A percentile compares a stretch with the other conserved stretches of the same genome.
These are phyloP conservation scores for Batillaria attramentaria DNA, from an alignment of 1,140 invertebrate species.

Conservation along the genomic window DNA sequence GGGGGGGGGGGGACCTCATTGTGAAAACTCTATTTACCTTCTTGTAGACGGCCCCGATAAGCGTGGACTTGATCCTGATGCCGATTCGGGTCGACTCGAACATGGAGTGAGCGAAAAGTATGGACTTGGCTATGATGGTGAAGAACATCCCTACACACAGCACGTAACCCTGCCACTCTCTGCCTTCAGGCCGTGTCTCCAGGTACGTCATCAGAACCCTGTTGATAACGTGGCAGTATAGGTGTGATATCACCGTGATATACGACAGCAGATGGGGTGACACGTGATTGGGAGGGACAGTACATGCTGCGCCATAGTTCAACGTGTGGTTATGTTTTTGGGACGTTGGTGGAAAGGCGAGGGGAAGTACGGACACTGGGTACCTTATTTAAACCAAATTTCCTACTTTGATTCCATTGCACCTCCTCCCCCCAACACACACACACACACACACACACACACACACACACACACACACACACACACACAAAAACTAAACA, in stretches of 20 bases:
- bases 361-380: not conserved
- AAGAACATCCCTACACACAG: constrained; percentile 18
- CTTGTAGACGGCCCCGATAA: constrained; percentile 39
- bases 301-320: not conserved
- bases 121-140: constrained; percentile 14
- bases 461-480: not conserved
- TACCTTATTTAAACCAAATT: not conserved
- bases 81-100: constrained; percentile 16
- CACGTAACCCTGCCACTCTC: constrained; percentile 28
- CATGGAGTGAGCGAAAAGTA: constrained; percentile 31
- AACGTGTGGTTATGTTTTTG: not conserved
- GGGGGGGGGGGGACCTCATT: not conserved
- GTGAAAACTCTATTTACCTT: constrained; percentile 31
- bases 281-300: not conserved
- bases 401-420: not conserved
- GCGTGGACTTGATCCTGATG: constrained; percentile 35
- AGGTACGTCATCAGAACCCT: not conserved
- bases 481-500: not conserved
- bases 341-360: not conserved
- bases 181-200: not conserved
- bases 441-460: not conserved
- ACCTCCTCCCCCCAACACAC: not conserved
- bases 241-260: not conserved
- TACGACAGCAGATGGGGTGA: not conserved
- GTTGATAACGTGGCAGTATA: not conserved